These are phyloP conservation scores for Mamestra brassicae DNA, from an alignment of 2,888 invertebrate species.

Conservation along the genomic window DNA sequence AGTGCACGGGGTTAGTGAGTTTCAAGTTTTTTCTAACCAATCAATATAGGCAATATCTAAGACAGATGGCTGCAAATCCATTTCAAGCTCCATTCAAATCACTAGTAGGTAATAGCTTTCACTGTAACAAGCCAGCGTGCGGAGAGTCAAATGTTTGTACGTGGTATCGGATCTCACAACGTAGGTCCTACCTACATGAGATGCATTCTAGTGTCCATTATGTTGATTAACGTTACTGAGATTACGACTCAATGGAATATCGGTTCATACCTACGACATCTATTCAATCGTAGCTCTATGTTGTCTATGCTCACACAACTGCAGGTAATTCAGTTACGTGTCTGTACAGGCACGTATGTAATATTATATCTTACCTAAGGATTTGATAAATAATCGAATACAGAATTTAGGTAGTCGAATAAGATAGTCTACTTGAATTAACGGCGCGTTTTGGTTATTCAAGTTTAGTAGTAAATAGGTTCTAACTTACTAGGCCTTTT, in stretches of 20 bases:
- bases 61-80: background rate
- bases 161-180: no score
- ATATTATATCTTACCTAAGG: no score
- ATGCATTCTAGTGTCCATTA: background rate
- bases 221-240: slow-evolving; percentile 4
- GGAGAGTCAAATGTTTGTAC: background rate
- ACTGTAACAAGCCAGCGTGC: background rate
- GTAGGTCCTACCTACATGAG: background rate
- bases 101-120: background rate
- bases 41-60: no score
- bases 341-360: no score
- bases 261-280: background rate
- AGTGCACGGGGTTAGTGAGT: background rate
- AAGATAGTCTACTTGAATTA: no score
- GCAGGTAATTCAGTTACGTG: no score
- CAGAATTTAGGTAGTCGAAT: no score
- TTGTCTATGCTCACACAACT: background rate
- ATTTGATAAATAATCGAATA: no score
- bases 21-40: background rate
- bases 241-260: background rate
- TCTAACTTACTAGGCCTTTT: no score
- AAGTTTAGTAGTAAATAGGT: no score
- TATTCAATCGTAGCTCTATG: background rate
- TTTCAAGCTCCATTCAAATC: background rate
- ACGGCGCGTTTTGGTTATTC: no score